Evolutionary conservation across 1,140 invertebrate genomes (phyloP).

Genomic region (Aporrectodea caliginosa): DNA sequence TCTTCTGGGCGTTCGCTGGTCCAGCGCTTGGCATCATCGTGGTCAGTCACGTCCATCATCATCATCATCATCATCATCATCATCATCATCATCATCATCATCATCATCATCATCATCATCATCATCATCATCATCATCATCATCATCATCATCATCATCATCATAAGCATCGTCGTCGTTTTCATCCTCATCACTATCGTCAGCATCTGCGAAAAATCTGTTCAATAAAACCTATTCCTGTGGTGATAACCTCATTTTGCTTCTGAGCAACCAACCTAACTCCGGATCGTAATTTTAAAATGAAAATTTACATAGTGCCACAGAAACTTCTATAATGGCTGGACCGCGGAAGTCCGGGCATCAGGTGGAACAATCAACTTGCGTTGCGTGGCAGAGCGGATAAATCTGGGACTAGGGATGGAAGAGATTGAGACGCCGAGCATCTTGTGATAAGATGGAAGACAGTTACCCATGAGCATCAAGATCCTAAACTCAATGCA

Average conservation of each 20-base stretch:
- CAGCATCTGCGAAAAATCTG: not conserved
- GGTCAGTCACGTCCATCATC: conserved; percentile 19
- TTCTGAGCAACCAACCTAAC: not conserved
- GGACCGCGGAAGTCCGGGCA: no score
- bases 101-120: not conserved
- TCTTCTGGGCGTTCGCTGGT: conserved; percentile 31
- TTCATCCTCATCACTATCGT: not conserved
- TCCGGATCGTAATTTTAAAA: not conserved
- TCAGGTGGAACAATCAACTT: no score
- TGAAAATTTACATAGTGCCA: no score
- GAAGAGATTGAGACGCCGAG: no score
- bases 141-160: conserved; percentile 26
- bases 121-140: conserved; percentile 26
- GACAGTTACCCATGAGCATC: no score
- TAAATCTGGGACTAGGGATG: no score
- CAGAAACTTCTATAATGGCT: no score
- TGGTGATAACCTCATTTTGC: not conserved
- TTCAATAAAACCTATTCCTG: not conserved
- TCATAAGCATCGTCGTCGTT: conserved; percentile 14
- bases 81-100: not conserved
- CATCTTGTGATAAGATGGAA: no score
- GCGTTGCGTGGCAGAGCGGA: no score
- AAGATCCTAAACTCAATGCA: no score
- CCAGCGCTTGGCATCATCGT: conserved; percentile 25
- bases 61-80: no score